Conservation (phyloP, 2,888 invertebrate species). For the Athalia rosae region DNA sequence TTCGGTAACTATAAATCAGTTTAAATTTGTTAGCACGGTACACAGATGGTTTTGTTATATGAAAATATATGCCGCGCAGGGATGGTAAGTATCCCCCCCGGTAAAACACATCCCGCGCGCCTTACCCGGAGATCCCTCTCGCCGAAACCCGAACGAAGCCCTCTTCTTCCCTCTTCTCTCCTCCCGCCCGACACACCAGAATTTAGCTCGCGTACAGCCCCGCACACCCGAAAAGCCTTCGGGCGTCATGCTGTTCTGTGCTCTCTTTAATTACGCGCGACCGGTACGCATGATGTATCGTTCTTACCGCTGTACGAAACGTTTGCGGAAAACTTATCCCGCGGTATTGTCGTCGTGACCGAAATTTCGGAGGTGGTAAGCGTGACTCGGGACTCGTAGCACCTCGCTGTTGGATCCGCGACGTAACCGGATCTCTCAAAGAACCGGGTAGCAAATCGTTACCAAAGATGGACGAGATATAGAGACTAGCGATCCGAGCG, state of each 20-base stretch:
- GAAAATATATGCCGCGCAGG: slow-evolving; percentile 73
- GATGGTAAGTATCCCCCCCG: slow-evolving; percentile 73
- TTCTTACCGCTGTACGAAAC: slow-evolving; percentile 52
- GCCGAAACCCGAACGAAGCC: slow-evolving; percentile 53
- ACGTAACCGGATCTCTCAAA: slow-evolving; percentile 23
- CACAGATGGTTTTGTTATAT: slow-evolving; percentile 75
- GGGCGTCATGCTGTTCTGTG: slow-evolving; percentile 71
- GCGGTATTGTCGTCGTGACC: slow-evolving; percentile 10
- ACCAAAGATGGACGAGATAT: not conserved
- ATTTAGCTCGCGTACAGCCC: slow-evolving; percentile 48
- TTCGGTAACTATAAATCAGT: slow-evolving; percentile 70
- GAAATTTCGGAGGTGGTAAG: not conserved
- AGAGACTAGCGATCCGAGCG: not conserved
- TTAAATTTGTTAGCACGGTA: slow-evolving; percentile 74
- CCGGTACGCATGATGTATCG: slow-evolving; percentile 67
- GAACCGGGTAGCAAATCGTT: not conserved
- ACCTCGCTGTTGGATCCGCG: not conserved
- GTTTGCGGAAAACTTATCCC: slow-evolving; percentile 56
- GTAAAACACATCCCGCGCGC: slow-evolving; percentile 70
- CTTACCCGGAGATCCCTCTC: slow-evolving; percentile 47
- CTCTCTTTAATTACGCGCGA: slow-evolving; percentile 72
- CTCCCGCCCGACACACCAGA: slow-evolving; percentile 51
- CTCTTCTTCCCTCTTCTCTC: slow-evolving; percentile 57
- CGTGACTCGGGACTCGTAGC: too few species aligned
- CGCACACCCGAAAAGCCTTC: slow-evolving; percentile 61